Conservation (phyloP, 2,113 vertebrate genomes). For the Mesocricetus auratus region DNA sequence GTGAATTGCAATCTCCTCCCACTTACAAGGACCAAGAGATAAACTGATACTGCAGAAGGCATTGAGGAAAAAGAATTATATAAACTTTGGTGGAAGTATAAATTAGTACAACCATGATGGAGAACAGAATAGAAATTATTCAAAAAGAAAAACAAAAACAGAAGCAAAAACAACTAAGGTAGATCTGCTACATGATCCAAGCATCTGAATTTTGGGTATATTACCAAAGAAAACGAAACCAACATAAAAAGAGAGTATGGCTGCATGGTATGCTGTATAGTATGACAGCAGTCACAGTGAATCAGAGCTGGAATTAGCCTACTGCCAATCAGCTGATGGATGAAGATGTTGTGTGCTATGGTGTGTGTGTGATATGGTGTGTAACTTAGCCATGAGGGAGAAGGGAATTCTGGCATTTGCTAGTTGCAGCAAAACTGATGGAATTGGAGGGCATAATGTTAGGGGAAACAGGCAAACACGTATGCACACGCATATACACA, state of each 20-base stretch:
- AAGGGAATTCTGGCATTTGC: neutral
- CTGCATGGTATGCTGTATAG: neutral
- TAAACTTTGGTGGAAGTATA: neutral
- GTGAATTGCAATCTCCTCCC: neutral
- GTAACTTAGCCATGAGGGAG: neutral
- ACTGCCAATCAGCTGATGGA: neutral
- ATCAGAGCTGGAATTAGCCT: neutral
- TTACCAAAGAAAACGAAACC: neutral
- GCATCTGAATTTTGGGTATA: neutral
- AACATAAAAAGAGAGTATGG: neutral
- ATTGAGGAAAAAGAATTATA: neutral
- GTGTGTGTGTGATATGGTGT: no score
- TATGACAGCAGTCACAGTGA: neutral
- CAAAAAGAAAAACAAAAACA: neutral
- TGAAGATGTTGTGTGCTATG: neutral
- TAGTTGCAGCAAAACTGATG: neutral
- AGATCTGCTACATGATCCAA: neutral
- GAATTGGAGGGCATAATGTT: neutral
- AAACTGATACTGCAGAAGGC: neutral
- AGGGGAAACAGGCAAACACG: neutral
- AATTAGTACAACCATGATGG: neutral
- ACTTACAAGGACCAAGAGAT: neutral
- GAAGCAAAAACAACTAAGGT: neutral
- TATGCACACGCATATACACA: neutral
- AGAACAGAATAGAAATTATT: neutral